These are phyloP conservation scores for Ctenicera cuprea DNA, from an alignment of 2,888 invertebrate genomes.

Conservation along the genomic window DNA sequence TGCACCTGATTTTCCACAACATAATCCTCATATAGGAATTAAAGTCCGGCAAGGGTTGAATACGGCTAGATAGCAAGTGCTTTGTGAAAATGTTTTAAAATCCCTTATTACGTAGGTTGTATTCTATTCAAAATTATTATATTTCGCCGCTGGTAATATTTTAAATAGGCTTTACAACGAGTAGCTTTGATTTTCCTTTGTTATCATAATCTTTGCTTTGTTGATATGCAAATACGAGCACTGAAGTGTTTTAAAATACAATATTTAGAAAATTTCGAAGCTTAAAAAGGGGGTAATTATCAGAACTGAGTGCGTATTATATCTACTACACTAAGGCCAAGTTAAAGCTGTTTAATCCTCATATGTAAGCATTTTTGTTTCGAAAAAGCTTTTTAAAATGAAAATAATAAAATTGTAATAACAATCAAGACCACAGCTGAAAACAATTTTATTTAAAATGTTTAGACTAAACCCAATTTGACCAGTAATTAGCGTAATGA, in stretches of 20 bases:
- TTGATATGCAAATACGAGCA: conserved; percentile 19
- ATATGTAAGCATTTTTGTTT: not conserved
- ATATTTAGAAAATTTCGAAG: conserved; percentile 16
- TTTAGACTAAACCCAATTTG: too few species aligned
- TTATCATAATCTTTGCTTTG: conserved; percentile 31
- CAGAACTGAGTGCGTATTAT: not conserved
- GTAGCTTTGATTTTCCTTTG: conserved; percentile 18
- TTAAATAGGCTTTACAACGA: conserved; percentile 11
- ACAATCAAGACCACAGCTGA: too few species aligned
- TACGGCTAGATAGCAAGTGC: conserved; percentile 6
- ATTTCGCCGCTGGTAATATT: conserved; percentile 6
- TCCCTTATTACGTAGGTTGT: conserved; percentile 19
- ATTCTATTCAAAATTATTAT: conserved; percentile 25
- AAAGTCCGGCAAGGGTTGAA: conserved; percentile 11
- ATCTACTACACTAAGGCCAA: not conserved
- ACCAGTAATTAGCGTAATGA: too few species aligned
- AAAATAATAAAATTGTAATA: too few species aligned
- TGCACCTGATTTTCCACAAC: not conserved
- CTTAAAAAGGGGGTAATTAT: conserved; percentile 3
- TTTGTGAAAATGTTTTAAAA: conserved; percentile 30
- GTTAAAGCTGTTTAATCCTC: conserved; percentile 6
- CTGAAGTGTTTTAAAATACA: conserved; percentile 27
- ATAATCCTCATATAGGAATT: conserved; percentile 19
- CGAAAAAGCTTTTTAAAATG: too few species aligned
- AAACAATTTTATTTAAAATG: too few species aligned